Percentiles rank a stretch among this genome's conserved stretches.
phyloP scores from a whole-genome alignment of 2,888 invertebrate species.

The Pristionchus entomophagus region DNA sequence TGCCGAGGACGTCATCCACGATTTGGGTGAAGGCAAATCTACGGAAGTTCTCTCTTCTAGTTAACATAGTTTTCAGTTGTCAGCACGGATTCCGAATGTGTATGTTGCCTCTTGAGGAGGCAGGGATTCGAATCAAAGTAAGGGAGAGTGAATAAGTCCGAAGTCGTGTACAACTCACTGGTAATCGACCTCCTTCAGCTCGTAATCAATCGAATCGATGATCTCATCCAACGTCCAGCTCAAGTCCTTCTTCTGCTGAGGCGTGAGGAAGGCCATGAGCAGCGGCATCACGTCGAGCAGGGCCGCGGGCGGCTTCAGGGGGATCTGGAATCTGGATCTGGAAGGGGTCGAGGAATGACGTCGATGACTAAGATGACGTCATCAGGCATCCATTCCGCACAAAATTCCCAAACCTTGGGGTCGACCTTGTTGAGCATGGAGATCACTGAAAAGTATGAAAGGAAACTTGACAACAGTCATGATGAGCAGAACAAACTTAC shows the following conservation, averaged over 20 bases:
- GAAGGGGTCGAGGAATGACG: too few species aligned
- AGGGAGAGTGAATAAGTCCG: too few species aligned
- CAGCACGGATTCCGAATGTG: too few species aligned
- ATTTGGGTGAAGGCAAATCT: constrained; percentile 16
- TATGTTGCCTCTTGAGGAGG: too few species aligned
- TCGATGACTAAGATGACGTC: not conserved
- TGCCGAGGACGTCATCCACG: not conserved
- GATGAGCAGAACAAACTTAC: too few species aligned
- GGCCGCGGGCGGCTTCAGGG: not conserved
- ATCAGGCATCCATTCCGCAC: not conserved
- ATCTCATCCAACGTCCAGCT: constrained; percentile 16
- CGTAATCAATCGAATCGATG: constrained; percentile 34
- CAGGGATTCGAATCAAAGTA: too few species aligned
- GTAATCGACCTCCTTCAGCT: not conserved
- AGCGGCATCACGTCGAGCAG: not conserved
- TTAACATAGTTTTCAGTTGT: too few species aligned
- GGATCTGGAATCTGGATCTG: not conserved
- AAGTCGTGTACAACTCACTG: not conserved
- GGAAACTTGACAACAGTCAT: not conserved
- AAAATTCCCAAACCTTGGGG: not conserved
- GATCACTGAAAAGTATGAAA: not conserved
- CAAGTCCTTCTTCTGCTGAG: not conserved
- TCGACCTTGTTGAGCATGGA: not conserved
- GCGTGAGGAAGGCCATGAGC: not conserved
- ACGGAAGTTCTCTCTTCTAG: not conserved